Percentiles rank a stretch among this genome's conserved stretches.
Evolutionary conservation across 2,888 invertebrate genomes (phyloP).

Genomic region (Sarcophaga variegata): DNA sequence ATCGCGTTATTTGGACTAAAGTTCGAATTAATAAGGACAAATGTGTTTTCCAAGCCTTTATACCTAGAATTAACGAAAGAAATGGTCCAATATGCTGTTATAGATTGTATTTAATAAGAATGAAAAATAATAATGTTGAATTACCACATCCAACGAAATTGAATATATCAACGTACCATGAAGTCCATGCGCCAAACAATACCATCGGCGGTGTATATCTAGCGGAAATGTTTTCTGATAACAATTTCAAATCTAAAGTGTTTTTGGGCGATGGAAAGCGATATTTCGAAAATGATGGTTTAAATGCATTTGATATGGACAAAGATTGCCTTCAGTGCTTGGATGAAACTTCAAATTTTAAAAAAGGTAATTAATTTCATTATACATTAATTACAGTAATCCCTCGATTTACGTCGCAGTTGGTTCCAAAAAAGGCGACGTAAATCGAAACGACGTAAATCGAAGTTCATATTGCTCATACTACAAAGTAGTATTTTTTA

Average conservation of each 20-base stretch:
- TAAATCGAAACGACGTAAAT: no score
- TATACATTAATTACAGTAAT: background rate
- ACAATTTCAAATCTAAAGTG: slow-evolving; percentile 85
- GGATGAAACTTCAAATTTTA: slow-evolving; percentile 66
- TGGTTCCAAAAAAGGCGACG: no score
- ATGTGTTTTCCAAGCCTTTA: slow-evolving; percentile 88
- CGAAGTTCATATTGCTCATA: no score
- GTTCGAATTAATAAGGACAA: slow-evolving; percentile 85
- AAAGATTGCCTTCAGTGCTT: slow-evolving; percentile 77
- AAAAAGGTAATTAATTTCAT: background rate
- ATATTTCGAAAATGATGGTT: slow-evolving; percentile 74
- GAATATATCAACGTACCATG: slow-evolving; percentile 87
- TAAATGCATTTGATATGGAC: slow-evolving; percentile 75
- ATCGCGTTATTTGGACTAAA: slow-evolving; percentile 84
- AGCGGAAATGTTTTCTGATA: slow-evolving; percentile 91
- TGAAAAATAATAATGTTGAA: slow-evolving; percentile 85
- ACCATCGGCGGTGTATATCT: slow-evolving; percentile 88
- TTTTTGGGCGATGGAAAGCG: slow-evolving; percentile 87
- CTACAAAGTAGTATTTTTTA: no score
- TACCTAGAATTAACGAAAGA: slow-evolving; percentile 90
- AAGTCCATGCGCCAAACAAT: slow-evolving; percentile 87
- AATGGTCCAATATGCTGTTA: slow-evolving; percentile 95
- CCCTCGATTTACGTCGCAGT: no score
- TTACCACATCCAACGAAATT: slow-evolving; percentile 87
- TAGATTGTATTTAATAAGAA: slow-evolving; percentile 89